Evolutionary conservation across 2,888 invertebrate genomes (phyloP).

Genomic region (Lepidochrysops patricia): DNA sequence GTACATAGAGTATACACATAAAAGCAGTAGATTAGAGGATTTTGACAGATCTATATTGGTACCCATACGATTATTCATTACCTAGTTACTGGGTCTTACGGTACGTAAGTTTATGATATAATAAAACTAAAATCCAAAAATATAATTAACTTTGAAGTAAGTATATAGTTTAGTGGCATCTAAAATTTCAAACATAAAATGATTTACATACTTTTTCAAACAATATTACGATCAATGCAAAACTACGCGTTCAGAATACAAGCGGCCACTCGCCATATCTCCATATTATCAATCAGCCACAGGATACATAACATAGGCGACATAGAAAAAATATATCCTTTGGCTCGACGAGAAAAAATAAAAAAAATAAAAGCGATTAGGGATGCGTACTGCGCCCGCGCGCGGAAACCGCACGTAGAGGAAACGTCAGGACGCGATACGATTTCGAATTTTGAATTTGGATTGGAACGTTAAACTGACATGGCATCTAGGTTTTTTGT

Average conservation of each 20-base stretch:
- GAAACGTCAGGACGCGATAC: constrained; percentile 66
- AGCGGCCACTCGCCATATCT: constrained; percentile 52
- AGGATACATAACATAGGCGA: constrained; percentile 53
- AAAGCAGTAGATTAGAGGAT: no score
- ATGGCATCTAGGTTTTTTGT: constrained; percentile 45
- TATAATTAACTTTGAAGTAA: no score
- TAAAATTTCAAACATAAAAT: background rate
- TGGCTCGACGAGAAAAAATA: constrained; percentile 25
- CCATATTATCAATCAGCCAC: constrained; percentile 62
- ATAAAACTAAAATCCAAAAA: no score
- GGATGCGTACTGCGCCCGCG: constrained; percentile 61
- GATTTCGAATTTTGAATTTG: constrained; percentile 70
- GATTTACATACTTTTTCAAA: constrained; percentile 16
- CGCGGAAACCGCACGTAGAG: constrained; percentile 64
- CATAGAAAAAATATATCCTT: constrained; percentile 37
- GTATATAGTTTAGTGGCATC: background rate
- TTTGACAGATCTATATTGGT: no score
- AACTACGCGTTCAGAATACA: constrained; percentile 45
- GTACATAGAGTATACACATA: no score
- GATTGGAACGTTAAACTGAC: constrained; percentile 55
- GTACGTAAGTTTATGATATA: no score
- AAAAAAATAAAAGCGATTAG: constrained; percentile 55
- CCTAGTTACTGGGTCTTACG: no score
- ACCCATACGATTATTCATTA: no score
- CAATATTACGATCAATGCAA: constrained; percentile 15